phyloP scores from a whole-genome alignment of 2,113 vertebrate species.

The Pithys albifrons region DNA sequence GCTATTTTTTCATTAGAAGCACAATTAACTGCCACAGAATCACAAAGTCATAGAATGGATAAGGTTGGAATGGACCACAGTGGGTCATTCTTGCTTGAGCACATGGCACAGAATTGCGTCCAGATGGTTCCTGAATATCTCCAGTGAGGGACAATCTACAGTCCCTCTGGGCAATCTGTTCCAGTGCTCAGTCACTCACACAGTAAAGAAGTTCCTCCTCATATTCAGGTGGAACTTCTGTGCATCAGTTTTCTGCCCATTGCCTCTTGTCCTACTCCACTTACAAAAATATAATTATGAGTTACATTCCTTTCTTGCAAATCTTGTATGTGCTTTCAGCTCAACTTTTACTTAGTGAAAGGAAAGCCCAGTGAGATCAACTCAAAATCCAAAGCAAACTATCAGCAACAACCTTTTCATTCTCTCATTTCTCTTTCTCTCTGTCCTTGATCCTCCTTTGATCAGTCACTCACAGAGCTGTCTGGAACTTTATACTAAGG shows the following conservation, averaged over 20 bases:
- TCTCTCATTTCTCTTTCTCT: not conserved
- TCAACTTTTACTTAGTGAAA: not conserved
- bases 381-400: not conserved
- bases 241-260: not conserved
- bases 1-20: not conserved
- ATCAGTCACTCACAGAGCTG: not conserved
- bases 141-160: not conserved
- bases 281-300: not conserved
- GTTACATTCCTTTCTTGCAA: not conserved
- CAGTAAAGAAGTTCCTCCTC: not conserved
- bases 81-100: not conserved
- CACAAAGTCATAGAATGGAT: not conserved
- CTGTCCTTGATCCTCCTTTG: not conserved
- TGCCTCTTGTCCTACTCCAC: not conserved
- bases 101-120: fast-evolving
- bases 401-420: not conserved
- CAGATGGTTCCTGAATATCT: not conserved
- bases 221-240: no score
- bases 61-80: not conserved
- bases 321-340: not conserved
- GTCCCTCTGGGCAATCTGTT: not conserved
- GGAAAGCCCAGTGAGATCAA: not conserved
- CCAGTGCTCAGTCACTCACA: not conserved
- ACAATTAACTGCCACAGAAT: not conserved
- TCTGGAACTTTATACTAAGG: not conserved